phyloP scores from a whole-genome alignment of 2,113 vertebrate genomes.

The Equus przewalskii region DNA sequence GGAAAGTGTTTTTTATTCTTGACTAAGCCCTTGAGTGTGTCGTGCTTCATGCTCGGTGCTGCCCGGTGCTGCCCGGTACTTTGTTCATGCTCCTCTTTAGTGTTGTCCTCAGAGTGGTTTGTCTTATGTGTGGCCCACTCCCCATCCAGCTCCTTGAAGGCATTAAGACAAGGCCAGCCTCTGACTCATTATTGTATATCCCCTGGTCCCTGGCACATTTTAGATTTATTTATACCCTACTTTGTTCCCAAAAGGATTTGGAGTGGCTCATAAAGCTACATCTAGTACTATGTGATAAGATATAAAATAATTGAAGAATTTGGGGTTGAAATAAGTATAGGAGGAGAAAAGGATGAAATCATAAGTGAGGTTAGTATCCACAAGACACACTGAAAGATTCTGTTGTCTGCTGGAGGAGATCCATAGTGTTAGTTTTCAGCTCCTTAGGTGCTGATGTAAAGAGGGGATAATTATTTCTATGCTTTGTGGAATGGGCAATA shows the following conservation, averaged over 20 bases:
- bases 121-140: neutral
- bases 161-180: neutral
- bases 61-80: neutral
- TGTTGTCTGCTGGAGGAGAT: neutral
- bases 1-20: neutral
- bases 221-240: slow-evolving; percentile 13
- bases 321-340: neutral
- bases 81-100: neutral
- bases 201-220: neutral
- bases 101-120: too few species aligned
- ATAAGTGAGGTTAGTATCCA: neutral
- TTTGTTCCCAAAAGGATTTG: neutral
- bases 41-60: neutral
- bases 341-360: neutral
- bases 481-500: neutral
- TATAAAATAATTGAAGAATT: slow-evolving; percentile 24
- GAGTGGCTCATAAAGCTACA: neutral
- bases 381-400: neutral
- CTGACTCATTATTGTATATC: neutral
- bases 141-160: neutral
- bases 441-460: neutral
- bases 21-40: neutral
- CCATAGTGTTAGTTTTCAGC: neutral
- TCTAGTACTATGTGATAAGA: neutral
- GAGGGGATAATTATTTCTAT: neutral